Percentiles rank a stretch among this genome's conserved stretches.
Evolutionary conservation across 1,140 invertebrate genomes (phyloP).

Genomic region (Leptinotarsa texana): DNA sequence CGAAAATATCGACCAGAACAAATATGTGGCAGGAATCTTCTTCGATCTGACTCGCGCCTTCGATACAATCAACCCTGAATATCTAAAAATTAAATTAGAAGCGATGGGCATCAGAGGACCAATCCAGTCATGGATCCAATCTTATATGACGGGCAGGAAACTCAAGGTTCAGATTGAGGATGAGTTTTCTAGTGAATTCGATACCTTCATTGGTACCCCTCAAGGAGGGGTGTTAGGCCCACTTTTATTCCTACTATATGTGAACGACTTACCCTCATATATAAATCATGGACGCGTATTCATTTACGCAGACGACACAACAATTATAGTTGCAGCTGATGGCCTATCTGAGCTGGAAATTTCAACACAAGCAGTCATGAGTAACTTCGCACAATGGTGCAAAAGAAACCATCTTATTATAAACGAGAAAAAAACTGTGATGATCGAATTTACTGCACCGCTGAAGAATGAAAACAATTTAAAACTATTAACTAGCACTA

Average conservation of each 20-base stretch:
- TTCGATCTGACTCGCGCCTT: conserved; percentile 13
- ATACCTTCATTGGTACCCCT: too few relatives aligned
- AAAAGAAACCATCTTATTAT: conserved; percentile 10
- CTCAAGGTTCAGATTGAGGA: too few relatives aligned
- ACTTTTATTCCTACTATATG: too few relatives aligned
- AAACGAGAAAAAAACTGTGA: conserved; percentile 1
- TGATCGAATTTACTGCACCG: conserved; percentile 11
- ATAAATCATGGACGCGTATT: too few relatives aligned
- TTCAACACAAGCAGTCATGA: background rate
- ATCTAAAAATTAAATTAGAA: conserved; percentile 12
- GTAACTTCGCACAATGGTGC: conserved; percentile 1
- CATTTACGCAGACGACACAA: background rate
- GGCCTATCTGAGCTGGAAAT: background rate
- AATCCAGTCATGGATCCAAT: too few relatives aligned
- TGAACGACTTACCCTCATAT: too few relatives aligned
- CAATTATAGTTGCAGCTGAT: conserved; percentile 8
- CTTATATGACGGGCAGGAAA: too few relatives aligned
- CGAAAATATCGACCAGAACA: conserved; percentile 11
- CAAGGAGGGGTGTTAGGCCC: too few relatives aligned
- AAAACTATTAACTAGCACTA: background rate
- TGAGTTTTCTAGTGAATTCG: too few relatives aligned
- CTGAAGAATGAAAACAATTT: background rate
- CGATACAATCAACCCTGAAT: background rate
- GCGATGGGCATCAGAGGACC: background rate
- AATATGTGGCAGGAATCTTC: conserved; percentile 14